Percentiles rank a stretch among this genome's conserved stretches.
These are phyloP conservation scores for Amniataba percoides DNA, from an alignment of 2,797 vertebrate genomes.

Conservation along the genomic window DNA sequence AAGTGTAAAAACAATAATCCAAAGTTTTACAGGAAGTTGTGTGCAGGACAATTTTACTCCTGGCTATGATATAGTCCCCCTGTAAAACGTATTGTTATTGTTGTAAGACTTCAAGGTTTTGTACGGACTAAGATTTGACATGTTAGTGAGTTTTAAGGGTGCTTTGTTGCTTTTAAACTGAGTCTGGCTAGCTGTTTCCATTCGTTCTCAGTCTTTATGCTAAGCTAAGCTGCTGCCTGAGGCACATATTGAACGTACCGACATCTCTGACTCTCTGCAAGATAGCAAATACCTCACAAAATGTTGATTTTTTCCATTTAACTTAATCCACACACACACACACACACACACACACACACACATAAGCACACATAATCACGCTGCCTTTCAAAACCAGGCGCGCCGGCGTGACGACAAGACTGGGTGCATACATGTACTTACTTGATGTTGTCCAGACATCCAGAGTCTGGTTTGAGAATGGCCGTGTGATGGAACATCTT, in stretches of 20 bases:
- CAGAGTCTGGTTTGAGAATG: conserved; percentile 98
- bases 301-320: conserved; percentile 15
- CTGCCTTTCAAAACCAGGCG: background rate
- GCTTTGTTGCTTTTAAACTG: background rate
- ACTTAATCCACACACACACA: conserved; percentile 13
- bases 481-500: conserved; percentile 99
- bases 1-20: background rate
- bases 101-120: conserved; percentile 26
- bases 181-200: background rate
- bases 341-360: conserved; percentile 4
- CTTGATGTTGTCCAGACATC: conserved; percentile 99
- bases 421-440: conserved; percentile 84
- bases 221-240: conserved; percentile 15
- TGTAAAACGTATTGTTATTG: background rate
- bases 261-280: background rate
- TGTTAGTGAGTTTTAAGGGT: background rate
- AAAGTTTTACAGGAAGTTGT: background rate
- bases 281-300: conserved; percentile 13
- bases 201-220: background rate
- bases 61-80: background rate
- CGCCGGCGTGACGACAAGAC: conserved; percentile 4
- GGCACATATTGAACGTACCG: background rate
- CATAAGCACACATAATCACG: conserved; percentile 12
- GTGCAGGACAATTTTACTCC: background rate
- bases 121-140: background rate